Evolutionary conservation across 2,797 vertebrate genomes (phyloP).

Genomic region (Lepus oiostolus): DNA sequence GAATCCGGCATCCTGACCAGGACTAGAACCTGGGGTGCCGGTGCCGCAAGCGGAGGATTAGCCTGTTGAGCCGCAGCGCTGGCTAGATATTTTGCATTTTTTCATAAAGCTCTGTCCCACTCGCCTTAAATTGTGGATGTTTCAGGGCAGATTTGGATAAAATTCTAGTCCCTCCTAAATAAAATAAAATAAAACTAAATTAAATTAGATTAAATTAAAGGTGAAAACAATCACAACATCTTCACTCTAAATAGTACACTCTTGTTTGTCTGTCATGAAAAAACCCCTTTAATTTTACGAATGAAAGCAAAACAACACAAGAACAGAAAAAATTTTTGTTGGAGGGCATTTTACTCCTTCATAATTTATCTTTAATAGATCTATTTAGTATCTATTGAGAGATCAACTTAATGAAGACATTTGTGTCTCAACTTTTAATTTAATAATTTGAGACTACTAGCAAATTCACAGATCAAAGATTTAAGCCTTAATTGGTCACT

Average conservation of each 20-base stretch:
- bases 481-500: slow-evolving; percentile 64
- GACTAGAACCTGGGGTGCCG: too few relatives aligned
- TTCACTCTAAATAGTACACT: neutral
- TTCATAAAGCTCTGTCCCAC: fast-evolving
- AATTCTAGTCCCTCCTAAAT: neutral
- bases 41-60: too few relatives aligned
- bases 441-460: slow-evolving; percentile 72
- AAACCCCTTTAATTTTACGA: neutral
- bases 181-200: neutral
- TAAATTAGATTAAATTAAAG: neutral
- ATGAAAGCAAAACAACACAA: neutral
- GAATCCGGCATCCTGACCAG: too few relatives aligned
- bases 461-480: slow-evolving; percentile 70
- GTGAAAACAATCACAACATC: neutral
- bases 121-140: neutral
- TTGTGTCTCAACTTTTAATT: slow-evolving; percentile 68
- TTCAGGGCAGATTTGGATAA: neutral
- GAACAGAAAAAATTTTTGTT: neutral
- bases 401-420: slow-evolving; percentile 69
- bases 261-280: neutral
- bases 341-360: slow-evolving; percentile 4
- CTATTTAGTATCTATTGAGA: slow-evolving; percentile 55
- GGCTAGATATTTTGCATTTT: neutral
- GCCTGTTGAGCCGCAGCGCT: too few relatives aligned
- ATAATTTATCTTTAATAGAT: slow-evolving; percentile 54